Percentiles rank a stretch among this genome's conserved stretches.
These are phyloP conservation scores for Silvanus unidentatus DNA, from an alignment of 2,888 invertebrate species.

Conservation along the genomic window DNA sequence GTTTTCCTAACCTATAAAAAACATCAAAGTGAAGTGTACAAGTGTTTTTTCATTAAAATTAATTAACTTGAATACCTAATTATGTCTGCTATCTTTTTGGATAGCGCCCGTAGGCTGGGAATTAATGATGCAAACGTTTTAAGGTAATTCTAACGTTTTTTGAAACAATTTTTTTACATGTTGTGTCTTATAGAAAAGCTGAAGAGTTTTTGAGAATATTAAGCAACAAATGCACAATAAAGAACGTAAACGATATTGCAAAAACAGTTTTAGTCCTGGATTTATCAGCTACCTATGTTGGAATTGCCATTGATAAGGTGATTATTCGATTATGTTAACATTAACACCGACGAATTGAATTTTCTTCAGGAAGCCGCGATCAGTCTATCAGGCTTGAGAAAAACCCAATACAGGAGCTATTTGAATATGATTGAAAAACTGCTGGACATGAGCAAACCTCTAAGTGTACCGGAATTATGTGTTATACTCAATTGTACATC, in stretches of 20 bases:
- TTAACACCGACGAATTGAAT: not conserved
- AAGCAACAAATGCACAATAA: conserved; percentile 45
- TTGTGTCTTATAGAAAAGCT: conserved; percentile 49
- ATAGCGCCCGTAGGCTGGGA: no score
- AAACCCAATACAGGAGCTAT: conserved; percentile 51
- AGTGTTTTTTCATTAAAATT: no score
- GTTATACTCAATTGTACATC: conserved; percentile 51
- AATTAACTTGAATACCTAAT: no score
- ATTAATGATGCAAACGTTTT: no score
- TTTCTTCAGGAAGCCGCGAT: conserved; percentile 51
- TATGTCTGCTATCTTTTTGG: not conserved
- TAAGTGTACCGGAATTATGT: conserved; percentile 55
- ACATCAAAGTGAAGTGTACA: no score
- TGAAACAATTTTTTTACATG: no score
- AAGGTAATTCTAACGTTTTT: conserved; percentile 2
- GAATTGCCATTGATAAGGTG: conserved; percentile 52
- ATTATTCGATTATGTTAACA: not conserved
- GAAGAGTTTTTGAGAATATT: conserved; percentile 51
- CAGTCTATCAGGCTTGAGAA: conserved; percentile 54
- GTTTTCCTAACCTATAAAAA: no score
- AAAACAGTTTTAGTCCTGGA: conserved; percentile 59
- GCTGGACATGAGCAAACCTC: conserved; percentile 52
- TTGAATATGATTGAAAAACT: conserved; percentile 57
- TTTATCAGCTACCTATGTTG: conserved; percentile 51
- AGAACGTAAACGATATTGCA: conserved; percentile 52